Conservation (phyloP, 2,113 vertebrate species). For the Myiopsitta monachus region DNA sequence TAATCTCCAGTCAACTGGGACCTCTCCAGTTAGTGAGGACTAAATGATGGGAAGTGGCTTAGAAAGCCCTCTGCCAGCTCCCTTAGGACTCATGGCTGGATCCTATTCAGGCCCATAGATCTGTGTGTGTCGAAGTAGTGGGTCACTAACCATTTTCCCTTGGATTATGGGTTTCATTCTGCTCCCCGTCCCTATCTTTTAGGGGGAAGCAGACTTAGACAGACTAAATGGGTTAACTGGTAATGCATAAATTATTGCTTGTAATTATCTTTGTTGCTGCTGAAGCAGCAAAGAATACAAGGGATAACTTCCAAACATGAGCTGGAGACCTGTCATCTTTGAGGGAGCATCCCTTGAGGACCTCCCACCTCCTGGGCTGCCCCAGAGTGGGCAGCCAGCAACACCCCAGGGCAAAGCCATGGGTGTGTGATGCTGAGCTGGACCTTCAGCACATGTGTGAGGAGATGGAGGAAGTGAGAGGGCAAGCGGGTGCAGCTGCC, state of each 20-base stretch:
- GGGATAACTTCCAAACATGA: background rate
- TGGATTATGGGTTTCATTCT: background rate
- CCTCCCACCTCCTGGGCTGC: background rate
- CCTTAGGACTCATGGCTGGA: background rate
- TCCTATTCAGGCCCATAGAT: background rate
- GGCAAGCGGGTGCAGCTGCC: background rate
- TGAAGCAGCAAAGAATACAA: background rate
- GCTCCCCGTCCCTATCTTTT: background rate
- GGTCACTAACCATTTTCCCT: background rate
- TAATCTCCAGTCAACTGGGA: background rate
- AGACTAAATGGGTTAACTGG: background rate
- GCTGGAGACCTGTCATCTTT: background rate
- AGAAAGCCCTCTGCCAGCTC: background rate
- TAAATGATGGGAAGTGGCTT: background rate
- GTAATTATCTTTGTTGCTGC: background rate
- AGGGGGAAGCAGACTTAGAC: background rate
- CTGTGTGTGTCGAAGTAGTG: background rate
- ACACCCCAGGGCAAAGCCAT: fast-evolving
- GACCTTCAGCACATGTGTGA: background rate
- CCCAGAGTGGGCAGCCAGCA: background rate
- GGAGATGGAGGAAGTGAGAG: background rate
- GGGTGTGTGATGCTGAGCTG: background rate
- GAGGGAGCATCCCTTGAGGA: background rate
- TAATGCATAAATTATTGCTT: background rate
- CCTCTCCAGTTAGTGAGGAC: background rate